Percentiles rank a stretch among this genome's conserved stretches.
Evolutionary conservation across 2,888 invertebrate genomes (phyloP).

Genomic region (Tineola bisselliella): DNA sequence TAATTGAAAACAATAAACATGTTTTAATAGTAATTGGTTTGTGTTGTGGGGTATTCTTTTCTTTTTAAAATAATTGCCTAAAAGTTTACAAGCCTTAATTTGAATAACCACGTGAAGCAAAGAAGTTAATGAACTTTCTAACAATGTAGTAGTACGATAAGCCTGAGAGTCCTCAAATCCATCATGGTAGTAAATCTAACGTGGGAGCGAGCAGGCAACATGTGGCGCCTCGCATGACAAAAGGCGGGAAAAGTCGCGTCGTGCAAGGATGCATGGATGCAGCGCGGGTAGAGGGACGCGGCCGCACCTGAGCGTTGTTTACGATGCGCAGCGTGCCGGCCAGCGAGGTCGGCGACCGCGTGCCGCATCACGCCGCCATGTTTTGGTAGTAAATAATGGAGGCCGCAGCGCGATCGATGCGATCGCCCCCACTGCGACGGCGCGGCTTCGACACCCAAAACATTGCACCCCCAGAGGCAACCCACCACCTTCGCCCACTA

Average conservation of each 20-base stretch:
- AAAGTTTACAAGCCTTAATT: too few species aligned
- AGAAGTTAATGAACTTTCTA: not conserved
- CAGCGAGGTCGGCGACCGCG: constrained; percentile 44
- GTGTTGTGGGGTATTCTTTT: too few species aligned
- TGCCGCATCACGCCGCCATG: constrained; percentile 55
- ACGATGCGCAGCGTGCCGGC: constrained; percentile 18
- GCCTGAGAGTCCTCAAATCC: not conserved
- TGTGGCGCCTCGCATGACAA: not conserved
- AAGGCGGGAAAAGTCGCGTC: constrained; percentile 6
- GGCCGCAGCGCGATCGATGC: constrained; percentile 14
- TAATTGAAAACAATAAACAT: too few species aligned
- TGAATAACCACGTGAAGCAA: too few species aligned
- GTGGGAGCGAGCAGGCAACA: constrained; percentile 1
- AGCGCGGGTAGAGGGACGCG: constrained; percentile 10
- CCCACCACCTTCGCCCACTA: constrained; percentile 17
- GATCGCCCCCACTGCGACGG: constrained; percentile 46
- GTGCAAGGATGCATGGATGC: constrained; percentile 5
- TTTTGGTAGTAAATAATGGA: constrained; percentile 60
- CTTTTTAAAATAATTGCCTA: too few species aligned
- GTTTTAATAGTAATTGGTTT: too few species aligned
- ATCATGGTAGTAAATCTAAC: not conserved
- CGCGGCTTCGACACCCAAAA: constrained; percentile 30
- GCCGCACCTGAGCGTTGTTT: constrained; percentile 15
- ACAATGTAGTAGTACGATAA: not conserved
- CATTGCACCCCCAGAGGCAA: constrained; percentile 35